Percentiles rank a stretch among this genome's conserved stretches.
Conservation (phyloP, 2,888 invertebrate genomes). For the Nemurella pictetii region DNA sequence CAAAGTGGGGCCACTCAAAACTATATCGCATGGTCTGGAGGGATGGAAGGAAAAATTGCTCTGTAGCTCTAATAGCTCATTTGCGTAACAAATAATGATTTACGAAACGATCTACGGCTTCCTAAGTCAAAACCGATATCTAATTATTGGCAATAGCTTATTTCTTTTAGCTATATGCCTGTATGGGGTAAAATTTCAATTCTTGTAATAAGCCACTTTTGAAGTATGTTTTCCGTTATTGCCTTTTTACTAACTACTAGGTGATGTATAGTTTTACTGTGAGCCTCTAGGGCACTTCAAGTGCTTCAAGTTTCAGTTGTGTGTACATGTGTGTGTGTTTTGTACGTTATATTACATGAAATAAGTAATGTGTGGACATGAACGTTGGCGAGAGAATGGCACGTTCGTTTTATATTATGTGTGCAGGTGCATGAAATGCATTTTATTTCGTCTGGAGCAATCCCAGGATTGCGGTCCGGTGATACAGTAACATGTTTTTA, state of each 20-base stretch:
- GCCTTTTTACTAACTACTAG: not conserved
- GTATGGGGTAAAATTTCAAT: not conserved
- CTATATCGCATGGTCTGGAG: not conserved
- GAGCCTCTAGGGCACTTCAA: no score
- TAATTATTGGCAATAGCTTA: not conserved
- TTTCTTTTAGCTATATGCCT: not conserved
- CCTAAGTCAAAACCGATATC: not conserved
- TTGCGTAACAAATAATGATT: not conserved
- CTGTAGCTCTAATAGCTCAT: not conserved
- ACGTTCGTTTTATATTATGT: not conserved
- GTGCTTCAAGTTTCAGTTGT: no score
- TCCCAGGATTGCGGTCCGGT: not conserved
- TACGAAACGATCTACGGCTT: not conserved
- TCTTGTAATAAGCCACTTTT: not conserved
- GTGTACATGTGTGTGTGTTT: no score
- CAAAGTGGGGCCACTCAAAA: not conserved
- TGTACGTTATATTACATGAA: not conserved
- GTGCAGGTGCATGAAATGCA: not conserved
- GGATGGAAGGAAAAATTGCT: not conserved
- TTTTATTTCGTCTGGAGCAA: not conserved
- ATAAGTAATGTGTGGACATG: not conserved
- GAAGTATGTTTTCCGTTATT: not conserved
- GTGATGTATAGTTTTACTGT: no score
- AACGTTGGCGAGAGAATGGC: not conserved
- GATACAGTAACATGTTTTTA: not conserved